Percentiles rank a stretch among this genome's conserved stretches.
phyloP scores from a whole-genome alignment of 1,140 invertebrate species.

The Caligus rogercresseyi region DNA sequence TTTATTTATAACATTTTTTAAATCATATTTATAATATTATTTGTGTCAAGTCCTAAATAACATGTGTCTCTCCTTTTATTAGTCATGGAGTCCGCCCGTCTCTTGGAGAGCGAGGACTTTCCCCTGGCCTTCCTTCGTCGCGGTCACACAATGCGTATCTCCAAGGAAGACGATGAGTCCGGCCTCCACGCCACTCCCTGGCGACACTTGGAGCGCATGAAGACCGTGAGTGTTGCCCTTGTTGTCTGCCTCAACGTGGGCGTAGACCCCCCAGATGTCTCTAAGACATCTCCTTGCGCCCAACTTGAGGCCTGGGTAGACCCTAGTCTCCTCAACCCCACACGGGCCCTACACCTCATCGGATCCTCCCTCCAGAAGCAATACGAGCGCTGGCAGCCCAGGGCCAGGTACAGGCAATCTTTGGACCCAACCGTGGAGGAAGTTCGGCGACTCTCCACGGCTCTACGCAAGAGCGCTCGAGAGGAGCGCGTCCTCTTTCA shows the following conservation, averaged over 20 bases:
- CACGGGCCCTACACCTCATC: slow-evolving; percentile 82
- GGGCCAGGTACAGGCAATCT: slow-evolving; percentile 86
- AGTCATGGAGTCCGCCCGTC: neutral
- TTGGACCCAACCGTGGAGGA: slow-evolving; percentile 95
- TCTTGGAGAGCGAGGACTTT: neutral
- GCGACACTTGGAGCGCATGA: slow-evolving; percentile 89
- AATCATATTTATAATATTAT: no score
- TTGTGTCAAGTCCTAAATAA: no score
- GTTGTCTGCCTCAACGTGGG: slow-evolving; percentile 96
- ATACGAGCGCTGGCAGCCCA: slow-evolving; percentile 92
- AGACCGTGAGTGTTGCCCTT: slow-evolving; percentile 96
- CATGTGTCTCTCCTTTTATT: no score
- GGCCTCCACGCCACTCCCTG: slow-evolving; percentile 35
- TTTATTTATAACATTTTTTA: no score
- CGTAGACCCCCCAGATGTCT: slow-evolving; percentile 93
- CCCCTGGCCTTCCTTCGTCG: neutral
- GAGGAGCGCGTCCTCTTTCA: slow-evolving; percentile 97
- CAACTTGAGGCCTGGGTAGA: slow-evolving; percentile 79
- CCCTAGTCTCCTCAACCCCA: slow-evolving; percentile 58
- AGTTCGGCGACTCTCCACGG: slow-evolving; percentile 89
- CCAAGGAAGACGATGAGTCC: neutral
- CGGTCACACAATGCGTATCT: neutral
- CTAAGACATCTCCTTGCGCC: slow-evolving; percentile 91
- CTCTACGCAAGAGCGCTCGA: slow-evolving; percentile 88
- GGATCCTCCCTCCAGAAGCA: slow-evolving; percentile 80